Evolutionary conservation across 2,888 invertebrate genomes (phyloP).

Genomic region (Chaitophorus viminalis): DNA sequence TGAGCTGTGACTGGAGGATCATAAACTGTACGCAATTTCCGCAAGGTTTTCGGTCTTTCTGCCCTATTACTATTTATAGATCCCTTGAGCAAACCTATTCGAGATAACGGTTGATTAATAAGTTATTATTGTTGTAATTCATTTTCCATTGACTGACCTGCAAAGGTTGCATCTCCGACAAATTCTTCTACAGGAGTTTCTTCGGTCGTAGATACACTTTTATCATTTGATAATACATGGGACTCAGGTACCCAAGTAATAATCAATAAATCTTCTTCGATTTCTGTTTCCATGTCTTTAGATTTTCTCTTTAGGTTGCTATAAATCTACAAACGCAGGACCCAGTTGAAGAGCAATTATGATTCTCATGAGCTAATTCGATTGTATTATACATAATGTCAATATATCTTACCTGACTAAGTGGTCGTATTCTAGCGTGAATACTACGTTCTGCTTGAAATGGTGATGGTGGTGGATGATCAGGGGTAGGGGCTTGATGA

Average conservation of each 20-base stretch:
- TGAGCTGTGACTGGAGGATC: constrained; percentile 65
- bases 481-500: constrained; percentile 91
- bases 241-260: constrained; percentile 67
- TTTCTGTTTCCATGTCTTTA: constrained; percentile 86
- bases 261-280: constrained; percentile 72
- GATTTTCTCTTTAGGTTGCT: constrained; percentile 76
- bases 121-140: not conserved
- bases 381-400: constrained; percentile 66
- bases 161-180: constrained; percentile 86
- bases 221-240: constrained; percentile 77
- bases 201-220: constrained; percentile 83
- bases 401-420: constrained; percentile 83
- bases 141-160: constrained; percentile 74
- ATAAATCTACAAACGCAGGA: constrained; percentile 68
- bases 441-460: constrained; percentile 89
- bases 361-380: not conserved
- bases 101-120: constrained; percentile 64
- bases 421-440: constrained; percentile 86
- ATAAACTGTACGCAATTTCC: constrained; percentile 80
- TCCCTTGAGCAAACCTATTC: constrained; percentile 83
- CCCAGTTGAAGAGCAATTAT: not conserved
- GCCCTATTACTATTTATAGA: constrained; percentile 77
- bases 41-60: constrained; percentile 80
- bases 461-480: constrained; percentile 92
- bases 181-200: constrained; percentile 79